These are phyloP conservation scores for Gymnocephalus cernua DNA, from an alignment of 2,113 vertebrate genomes.

Conservation along the genomic window DNA sequence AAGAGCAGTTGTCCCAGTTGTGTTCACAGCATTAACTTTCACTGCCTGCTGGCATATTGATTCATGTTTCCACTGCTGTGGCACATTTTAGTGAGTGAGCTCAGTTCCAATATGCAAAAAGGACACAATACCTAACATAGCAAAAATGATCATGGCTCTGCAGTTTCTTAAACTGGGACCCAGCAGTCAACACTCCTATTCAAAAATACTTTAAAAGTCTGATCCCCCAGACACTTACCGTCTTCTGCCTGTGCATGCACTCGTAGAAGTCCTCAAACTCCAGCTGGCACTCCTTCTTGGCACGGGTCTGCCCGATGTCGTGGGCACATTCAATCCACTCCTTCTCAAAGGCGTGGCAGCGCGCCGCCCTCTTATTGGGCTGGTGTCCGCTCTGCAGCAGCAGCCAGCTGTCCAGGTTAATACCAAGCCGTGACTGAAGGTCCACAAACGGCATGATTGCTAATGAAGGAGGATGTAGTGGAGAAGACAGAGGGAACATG, in stretches of 20 bases:
- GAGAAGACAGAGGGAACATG: not conserved
- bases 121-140: not conserved
- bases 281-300: slow-evolving; percentile 88
- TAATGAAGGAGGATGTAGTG: not conserved
- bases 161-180: not conserved
- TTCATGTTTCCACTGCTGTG: not conserved
- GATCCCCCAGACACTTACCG: not conserved
- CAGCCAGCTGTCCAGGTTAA: slow-evolving; percentile 88
- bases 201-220: not conserved
- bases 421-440: slow-evolving; percentile 86
- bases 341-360: slow-evolving; percentile 94
- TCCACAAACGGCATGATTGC: slow-evolving; percentile 91
- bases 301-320: slow-evolving; percentile 89
- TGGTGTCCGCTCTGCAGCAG: slow-evolving; percentile 86
- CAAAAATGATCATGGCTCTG: not conserved
- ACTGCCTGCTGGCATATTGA: not conserved
- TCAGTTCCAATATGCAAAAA: not conserved
- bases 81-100: not conserved
- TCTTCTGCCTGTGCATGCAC: slow-evolving; percentile 89
- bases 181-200: not conserved
- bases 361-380: slow-evolving; percentile 71
- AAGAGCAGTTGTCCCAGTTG: not conserved
- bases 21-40: not conserved
- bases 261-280: slow-evolving; percentile 93
- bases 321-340: slow-evolving; percentile 93